A percentile compares a stretch with the other conserved stretches of the same genome.
phyloP scores from a whole-genome alignment of 2,888 invertebrate genomes.

The Ferdinandea cuprea region DNA sequence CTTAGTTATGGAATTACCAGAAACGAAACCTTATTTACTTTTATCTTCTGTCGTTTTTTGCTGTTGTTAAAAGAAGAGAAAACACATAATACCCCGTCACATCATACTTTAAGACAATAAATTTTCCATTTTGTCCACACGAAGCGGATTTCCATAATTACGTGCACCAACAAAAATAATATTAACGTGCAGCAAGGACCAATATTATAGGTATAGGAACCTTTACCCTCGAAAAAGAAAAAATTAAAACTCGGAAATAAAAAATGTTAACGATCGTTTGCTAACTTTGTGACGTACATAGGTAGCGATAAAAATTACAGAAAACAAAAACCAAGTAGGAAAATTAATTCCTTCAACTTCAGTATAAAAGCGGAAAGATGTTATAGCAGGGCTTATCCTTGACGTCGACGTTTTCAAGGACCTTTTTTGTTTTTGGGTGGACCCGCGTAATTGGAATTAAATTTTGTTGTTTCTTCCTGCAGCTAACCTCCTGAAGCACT shows the following conservation, averaged over 20 bases:
- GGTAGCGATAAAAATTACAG: conserved; percentile 11
- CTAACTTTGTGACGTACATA: conserved; percentile 6
- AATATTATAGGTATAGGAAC: background rate
- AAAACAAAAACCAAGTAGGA: background rate
- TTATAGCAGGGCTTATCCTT: conserved; percentile 14
- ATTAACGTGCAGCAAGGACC: background rate
- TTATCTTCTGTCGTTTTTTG: no score
- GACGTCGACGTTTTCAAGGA: background rate
- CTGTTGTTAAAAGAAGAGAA: no score
- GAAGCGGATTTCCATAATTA: conserved; percentile 5
- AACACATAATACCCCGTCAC: no score
- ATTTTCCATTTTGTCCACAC: conserved; percentile 4
- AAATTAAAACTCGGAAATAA: conserved; percentile 40
- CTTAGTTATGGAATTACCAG: no score
- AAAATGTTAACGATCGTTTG: conserved; percentile 19
- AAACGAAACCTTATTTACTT: no score
- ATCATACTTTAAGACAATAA: background rate
- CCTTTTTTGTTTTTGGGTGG: conserved; percentile 1
- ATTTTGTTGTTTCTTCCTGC: no score
- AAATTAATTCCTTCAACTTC: conserved; percentile 10
- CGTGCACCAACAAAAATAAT: conserved; percentile 1
- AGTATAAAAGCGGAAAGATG: conserved; percentile 7
- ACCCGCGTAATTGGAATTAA: background rate
- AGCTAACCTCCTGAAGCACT: conserved; percentile 29
- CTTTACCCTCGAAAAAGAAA: background rate